Percentiles rank a stretch among this genome's conserved stretches.
Evolutionary conservation across 2,113 vertebrate species (phyloP).

Genomic region (Castor canadensis): DNA sequence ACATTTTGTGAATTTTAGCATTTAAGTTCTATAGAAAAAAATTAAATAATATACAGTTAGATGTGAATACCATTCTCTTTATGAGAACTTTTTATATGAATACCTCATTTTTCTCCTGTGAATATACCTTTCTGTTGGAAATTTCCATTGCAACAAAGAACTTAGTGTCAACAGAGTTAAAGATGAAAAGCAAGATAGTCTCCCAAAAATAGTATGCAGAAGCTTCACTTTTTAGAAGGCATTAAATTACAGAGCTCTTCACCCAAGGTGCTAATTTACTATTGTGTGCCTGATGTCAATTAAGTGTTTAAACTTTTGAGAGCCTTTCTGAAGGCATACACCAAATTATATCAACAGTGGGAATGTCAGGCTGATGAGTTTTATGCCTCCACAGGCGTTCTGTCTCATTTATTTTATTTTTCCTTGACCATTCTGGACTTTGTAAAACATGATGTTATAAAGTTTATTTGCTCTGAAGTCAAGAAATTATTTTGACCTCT

Average conservation of each 20-base stretch:
- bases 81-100: neutral
- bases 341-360: neutral
- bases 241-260: neutral
- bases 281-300: neutral
- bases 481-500: neutral
- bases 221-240: neutral
- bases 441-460: neutral
- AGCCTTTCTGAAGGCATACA: neutral
- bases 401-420: neutral
- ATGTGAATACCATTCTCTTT: neutral
- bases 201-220: neutral
- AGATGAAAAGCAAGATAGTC: constrained; percentile 5
- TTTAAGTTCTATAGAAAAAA: neutral
- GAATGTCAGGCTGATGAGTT: neutral
- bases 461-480: neutral
- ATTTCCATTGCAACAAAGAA: neutral
- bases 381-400: neutral
- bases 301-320: constrained; percentile 16
- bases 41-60: neutral
- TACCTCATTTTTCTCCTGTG: neutral
- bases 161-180: neutral
- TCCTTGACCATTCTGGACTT: neutral
- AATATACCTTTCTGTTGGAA: neutral
- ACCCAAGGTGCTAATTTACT: neutral
- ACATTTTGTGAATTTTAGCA: neutral